These are phyloP conservation scores for Cheilosia pagana DNA, from an alignment of 2,888 invertebrate genomes.

Conservation along the genomic window DNA sequence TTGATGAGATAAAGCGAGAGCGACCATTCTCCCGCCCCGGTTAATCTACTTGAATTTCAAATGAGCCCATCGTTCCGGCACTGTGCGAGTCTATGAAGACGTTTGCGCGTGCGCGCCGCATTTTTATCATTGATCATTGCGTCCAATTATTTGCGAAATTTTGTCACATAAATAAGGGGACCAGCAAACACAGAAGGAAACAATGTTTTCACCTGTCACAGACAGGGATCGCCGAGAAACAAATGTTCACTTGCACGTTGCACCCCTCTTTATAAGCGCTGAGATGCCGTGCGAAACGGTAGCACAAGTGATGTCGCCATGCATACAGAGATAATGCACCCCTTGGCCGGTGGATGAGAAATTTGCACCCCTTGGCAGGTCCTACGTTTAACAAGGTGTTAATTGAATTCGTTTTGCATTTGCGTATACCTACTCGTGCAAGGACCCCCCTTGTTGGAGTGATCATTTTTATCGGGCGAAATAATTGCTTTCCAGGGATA, in stretches of 20 bases:
- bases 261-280: slow-evolving; percentile 40
- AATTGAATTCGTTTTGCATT: slow-evolving; percentile 84
- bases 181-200: slow-evolving; percentile 38
- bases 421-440: slow-evolving; percentile 70
- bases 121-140: slow-evolving; percentile 75
- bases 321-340: slow-evolving; percentile 27
- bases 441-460: slow-evolving; percentile 56
- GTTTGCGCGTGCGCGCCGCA: slow-evolving; percentile 20
- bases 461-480: slow-evolving; percentile 28
- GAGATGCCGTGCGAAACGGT: slow-evolving; percentile 44
- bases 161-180: slow-evolving; percentile 83
- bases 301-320: slow-evolving; percentile 67
- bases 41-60: slow-evolving; percentile 66
- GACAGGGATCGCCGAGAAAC: slow-evolving; percentile 41
- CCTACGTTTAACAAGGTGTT: slow-evolving; percentile 80
- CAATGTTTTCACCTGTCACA: slow-evolving; percentile 70
- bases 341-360: neutral
- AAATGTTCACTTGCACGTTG: slow-evolving; percentile 65
- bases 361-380: slow-evolving; percentile 51
- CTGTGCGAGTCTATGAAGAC: slow-evolving; percentile 56
- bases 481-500: slow-evolving; percentile 25
- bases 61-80: slow-evolving; percentile 34
- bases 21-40: slow-evolving; percentile 17
- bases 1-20: slow-evolving; percentile 63
- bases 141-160: slow-evolving; percentile 83